phyloP scores from a whole-genome alignment of 2,113 vertebrate genomes.

The Leptobrachium ailaonicum region DNA sequence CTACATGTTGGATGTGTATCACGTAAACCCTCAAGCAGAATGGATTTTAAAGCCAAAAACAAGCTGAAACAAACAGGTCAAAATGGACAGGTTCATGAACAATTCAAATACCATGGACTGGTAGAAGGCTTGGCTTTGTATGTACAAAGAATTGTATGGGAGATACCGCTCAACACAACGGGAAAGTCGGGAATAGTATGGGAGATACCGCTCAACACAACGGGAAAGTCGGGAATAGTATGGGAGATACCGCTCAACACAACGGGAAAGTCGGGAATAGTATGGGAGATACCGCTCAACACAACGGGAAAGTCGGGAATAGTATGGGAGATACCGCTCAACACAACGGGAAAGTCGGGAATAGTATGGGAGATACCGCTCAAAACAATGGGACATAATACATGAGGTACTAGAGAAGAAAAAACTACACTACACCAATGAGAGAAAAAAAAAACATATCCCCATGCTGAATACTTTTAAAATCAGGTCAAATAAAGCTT shows the following conservation, averaged over 20 bases:
- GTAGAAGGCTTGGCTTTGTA: too few species aligned
- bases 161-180: background rate
- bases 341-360: background rate
- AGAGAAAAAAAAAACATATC: slow-evolving; percentile 10
- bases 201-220: background rate
- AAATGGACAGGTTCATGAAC: background rate
- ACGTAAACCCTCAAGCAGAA: slow-evolving; percentile 85
- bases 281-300: background rate
- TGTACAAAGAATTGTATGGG: too few species aligned
- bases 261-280: background rate
- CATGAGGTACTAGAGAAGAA: slow-evolving; percentile 18
- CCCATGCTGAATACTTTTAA: slow-evolving; percentile 8
- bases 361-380: background rate
- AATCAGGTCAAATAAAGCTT: too few species aligned
- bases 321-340: background rate
- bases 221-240: too few species aligned
- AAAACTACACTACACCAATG: slow-evolving; percentile 5
- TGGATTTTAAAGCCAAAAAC: slow-evolving; percentile 89
- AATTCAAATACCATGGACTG: too few species aligned
- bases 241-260: background rate
- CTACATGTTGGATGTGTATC: slow-evolving; percentile 84
- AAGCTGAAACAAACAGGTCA: slow-evolving; percentile 58
- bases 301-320: too few species aligned
- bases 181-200: background rate
- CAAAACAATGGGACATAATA: background rate